Conservation (phyloP, 2,888 invertebrate genomes). For the Synergus laeviventris region DNA sequence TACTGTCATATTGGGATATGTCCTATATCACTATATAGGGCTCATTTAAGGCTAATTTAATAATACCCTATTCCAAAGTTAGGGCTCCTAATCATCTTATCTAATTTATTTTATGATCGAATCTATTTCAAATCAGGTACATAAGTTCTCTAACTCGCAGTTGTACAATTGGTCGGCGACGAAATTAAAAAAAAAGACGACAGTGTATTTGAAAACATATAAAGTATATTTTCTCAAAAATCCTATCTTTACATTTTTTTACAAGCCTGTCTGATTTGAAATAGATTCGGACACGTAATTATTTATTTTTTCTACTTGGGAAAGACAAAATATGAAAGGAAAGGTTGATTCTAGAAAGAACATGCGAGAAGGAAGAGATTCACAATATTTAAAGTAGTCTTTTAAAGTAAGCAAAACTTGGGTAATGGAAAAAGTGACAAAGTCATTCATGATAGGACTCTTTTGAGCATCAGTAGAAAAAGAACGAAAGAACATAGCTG, state of each 20-base stretch:
- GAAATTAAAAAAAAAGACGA: too few species aligned
- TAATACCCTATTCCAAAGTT: too few species aligned
- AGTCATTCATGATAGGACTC: constrained; percentile 43
- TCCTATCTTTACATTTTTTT: too few species aligned
- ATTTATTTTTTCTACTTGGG: not conserved
- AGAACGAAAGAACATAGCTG: constrained; percentile 39
- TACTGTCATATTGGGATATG: too few species aligned
- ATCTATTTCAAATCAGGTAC: too few species aligned
- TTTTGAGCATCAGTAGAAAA: constrained; percentile 47
- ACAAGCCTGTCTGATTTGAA: too few species aligned
- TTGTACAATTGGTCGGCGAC: too few species aligned
- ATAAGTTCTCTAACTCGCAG: too few species aligned
- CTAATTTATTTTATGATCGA: not conserved
- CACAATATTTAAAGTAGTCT: constrained; percentile 12
- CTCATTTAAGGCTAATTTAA: too few species aligned
- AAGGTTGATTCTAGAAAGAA: not conserved
- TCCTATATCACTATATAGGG: too few species aligned
- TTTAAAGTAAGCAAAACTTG: constrained; percentile 48
- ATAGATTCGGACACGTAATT: not conserved
- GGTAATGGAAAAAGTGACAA: constrained; percentile 49
- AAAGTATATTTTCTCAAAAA: too few species aligned
- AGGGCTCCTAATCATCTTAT: not conserved
- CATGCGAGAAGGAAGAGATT: not conserved
- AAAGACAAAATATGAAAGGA: not conserved
- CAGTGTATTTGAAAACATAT: too few species aligned